phyloP scores from a whole-genome alignment of 2,797 vertebrate genomes.

The Gorsachius magnificus region DNA sequence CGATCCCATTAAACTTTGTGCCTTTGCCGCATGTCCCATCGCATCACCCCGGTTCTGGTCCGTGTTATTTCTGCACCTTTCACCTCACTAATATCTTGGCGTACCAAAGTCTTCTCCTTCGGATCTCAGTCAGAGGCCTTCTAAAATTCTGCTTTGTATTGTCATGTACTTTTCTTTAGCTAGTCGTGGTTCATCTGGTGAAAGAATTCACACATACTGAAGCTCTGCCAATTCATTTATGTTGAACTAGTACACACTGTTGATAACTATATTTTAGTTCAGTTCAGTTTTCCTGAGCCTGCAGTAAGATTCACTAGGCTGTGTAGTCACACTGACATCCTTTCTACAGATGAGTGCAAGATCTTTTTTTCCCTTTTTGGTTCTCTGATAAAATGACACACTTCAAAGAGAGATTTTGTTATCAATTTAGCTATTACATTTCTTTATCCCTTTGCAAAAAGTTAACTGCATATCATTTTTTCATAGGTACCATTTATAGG shows the following conservation, averaged over 20 bases:
- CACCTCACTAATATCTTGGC: neutral
- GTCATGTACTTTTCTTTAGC: neutral
- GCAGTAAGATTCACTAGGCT: neutral
- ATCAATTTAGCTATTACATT: neutral
- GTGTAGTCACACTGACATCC: neutral
- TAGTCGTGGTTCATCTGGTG: neutral
- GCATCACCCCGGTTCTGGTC: neutral
- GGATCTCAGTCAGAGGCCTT: neutral
- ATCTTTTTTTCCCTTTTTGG: neutral
- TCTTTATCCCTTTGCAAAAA: neutral
- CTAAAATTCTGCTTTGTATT: neutral
- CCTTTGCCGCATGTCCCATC: neutral
- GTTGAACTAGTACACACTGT: neutral
- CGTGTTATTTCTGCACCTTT: accelerated
- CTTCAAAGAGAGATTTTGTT: neutral
- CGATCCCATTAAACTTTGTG: neutral
- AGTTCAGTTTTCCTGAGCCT: neutral
- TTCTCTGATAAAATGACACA: neutral
- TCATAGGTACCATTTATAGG: neutral
- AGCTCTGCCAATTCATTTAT: neutral
- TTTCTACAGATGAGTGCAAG: neutral
- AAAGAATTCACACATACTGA: neutral
- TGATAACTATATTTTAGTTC: neutral
- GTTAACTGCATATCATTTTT: neutral
- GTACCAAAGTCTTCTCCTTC: neutral